phyloP scores from a whole-genome alignment of 2,888 invertebrate genomes.

The Iselma pallidipennis region DNA sequence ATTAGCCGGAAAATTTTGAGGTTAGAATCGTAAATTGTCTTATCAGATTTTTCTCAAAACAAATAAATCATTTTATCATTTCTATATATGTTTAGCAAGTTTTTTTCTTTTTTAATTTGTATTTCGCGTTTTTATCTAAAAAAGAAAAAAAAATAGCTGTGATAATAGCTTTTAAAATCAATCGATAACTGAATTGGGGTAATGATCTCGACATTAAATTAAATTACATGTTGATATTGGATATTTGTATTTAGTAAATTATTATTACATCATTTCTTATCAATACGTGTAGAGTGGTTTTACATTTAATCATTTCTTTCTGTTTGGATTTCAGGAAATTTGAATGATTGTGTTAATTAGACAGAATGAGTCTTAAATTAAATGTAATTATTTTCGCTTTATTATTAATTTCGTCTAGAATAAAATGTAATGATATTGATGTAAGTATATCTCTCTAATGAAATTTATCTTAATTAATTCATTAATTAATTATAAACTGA shows the following conservation, averaged over 20 bases:
- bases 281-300: background rate
- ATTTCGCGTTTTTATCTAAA: too few species aligned
- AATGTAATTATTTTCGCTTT: conserved; percentile 6
- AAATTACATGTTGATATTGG: background rate
- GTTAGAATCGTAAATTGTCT: conserved; percentile 18
- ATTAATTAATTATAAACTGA: background rate
- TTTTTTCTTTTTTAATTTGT: too few species aligned
- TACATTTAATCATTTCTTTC: background rate
- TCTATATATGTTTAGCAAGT: background rate
- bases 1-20: conserved; percentile 14
- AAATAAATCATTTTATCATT: too few species aligned
- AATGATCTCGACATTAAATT: conserved; percentile 1
- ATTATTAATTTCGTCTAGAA: conserved; percentile 5
- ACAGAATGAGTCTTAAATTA: conserved; percentile 8
- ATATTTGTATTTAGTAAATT: background rate
- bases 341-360: conserved; percentile 9
- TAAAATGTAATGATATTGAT: conserved; percentile 15
- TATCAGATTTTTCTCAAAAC: background rate
- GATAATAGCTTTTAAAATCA: background rate
- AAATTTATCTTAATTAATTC: background rate
- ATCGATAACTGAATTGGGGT: background rate
- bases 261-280: background rate
- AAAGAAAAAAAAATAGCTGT: background rate
- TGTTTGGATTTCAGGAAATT: background rate
- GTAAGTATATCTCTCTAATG: conserved; percentile 7